These are phyloP conservation scores for Ailurus styani DNA, from an alignment of 2,113 vertebrate genomes.

Conservation along the genomic window DNA sequence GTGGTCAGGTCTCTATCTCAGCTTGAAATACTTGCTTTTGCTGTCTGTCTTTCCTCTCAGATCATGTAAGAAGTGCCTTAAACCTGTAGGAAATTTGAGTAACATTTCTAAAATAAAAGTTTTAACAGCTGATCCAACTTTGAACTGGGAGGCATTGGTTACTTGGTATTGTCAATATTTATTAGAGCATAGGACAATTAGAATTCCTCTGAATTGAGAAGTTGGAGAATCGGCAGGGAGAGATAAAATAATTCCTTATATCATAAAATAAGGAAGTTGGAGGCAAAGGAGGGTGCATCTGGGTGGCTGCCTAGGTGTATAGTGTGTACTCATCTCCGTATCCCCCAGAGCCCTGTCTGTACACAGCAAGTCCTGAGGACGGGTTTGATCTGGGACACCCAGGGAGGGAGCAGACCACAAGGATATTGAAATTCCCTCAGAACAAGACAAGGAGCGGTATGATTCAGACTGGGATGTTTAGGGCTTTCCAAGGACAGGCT, in stretches of 20 bases:
- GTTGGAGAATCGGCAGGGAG: constrained; percentile 46
- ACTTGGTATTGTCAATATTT: constrained; percentile 45
- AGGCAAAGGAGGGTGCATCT: not conserved
- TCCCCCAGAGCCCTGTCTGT: not conserved
- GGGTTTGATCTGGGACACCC: not conserved
- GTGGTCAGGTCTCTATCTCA: not conserved
- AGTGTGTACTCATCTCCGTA: not conserved
- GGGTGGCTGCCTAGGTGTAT: not conserved
- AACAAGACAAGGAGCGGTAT: not conserved
- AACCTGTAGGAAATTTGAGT: not conserved
- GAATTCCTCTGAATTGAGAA: constrained; percentile 51
- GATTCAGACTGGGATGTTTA: not conserved
- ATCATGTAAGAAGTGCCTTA: not conserved
- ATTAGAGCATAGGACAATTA: constrained; percentile 60
- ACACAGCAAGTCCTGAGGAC: not conserved
- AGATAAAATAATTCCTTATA: constrained; percentile 34
- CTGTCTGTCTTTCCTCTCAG: not conserved
- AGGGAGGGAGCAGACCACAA: not conserved
- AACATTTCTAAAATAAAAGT: constrained; percentile 59
- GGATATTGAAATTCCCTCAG: not conserved
- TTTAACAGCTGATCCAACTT: not conserved
- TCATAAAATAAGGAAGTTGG: not conserved
- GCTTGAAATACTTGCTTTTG: not conserved
- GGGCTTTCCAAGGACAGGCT: not conserved
- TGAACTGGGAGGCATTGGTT: constrained; percentile 22